Evolutionary conservation across 2,888 invertebrate genomes (phyloP).

Genomic region (Brachypterus glaber): DNA sequence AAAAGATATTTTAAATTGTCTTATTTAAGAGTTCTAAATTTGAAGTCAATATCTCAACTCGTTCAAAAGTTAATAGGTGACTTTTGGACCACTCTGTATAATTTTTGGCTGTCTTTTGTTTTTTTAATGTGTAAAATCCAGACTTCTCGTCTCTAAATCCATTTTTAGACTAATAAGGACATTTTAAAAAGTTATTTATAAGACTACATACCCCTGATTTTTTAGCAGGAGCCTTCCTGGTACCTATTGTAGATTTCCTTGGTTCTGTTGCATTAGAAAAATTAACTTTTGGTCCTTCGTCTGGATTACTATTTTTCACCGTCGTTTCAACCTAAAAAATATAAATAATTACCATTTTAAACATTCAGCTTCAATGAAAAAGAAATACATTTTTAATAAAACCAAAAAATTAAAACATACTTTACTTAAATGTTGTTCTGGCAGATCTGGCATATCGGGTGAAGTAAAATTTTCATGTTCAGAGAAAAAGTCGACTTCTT

Average conservation of each 20-base stretch:
- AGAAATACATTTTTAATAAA: conserved; percentile 6
- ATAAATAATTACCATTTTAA: not conserved
- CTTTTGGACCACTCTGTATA: too few relatives aligned
- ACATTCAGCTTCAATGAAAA: conserved; percentile 4
- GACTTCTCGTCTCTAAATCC: too few relatives aligned
- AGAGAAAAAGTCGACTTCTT: conserved; percentile 86
- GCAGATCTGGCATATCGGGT: conserved; percentile 19
- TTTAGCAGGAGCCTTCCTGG: conserved; percentile 58
- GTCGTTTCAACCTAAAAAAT: conserved; percentile 14
- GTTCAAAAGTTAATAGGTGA: too few relatives aligned
- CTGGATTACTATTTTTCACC: conserved; percentile 14
- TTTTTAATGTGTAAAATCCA: too few relatives aligned
- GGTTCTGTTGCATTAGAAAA: conserved; percentile 27
- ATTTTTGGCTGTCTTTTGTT: too few relatives aligned
- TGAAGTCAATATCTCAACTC: too few relatives aligned
- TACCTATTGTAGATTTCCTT: conserved; percentile 62
- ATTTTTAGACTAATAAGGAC: too few relatives aligned
- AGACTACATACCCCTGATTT: conserved; percentile 60
- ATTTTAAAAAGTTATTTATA: too few relatives aligned
- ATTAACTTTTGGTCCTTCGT: conserved; percentile 35
- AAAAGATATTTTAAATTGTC: too few relatives aligned
- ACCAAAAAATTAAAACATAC: conserved; percentile 17
- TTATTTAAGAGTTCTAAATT: too few relatives aligned
- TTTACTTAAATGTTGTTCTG: conserved; percentile 17
- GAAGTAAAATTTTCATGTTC: conserved; percentile 51